Evolutionary conservation across 2,113 vertebrate genomes (phyloP).

Genomic region (Chitala chitala): DNA sequence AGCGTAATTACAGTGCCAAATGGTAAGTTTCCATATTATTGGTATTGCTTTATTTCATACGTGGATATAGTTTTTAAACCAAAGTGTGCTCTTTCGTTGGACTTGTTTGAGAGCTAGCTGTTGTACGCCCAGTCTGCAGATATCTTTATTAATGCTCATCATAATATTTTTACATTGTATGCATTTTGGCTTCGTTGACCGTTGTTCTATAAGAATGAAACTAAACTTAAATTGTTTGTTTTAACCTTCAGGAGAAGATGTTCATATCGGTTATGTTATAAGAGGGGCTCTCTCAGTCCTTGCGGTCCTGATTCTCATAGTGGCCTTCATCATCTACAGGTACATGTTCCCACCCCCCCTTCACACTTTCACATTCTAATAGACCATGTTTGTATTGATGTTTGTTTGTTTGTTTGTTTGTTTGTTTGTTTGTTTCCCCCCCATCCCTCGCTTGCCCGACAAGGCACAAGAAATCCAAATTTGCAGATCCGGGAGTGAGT

Average conservation of each 20-base stretch:
- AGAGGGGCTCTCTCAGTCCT: conserved; percentile 85
- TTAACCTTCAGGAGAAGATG: conserved; percentile 71
- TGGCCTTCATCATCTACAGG: conserved; percentile 88
- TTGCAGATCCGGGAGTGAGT: conserved; percentile 82
- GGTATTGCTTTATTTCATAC: background rate
- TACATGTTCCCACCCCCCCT: conserved; percentile 39
- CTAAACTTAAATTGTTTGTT: background rate
- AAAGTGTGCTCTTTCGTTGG: background rate
- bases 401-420: background rate
- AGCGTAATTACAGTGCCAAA: conserved; percentile 63
- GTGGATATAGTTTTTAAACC: background rate
- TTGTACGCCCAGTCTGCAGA: background rate
- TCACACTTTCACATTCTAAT: background rate
- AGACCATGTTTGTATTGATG: background rate
- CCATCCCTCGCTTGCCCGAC: conserved; percentile 21
- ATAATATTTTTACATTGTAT: background rate
- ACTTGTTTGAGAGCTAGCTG: background rate
- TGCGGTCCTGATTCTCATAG: conserved; percentile 82
- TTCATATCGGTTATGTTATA: conserved; percentile 86
- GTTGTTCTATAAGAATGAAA: too few species aligned
- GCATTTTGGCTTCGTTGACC: too few species aligned
- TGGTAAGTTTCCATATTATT: conserved; percentile 43
- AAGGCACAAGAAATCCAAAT: conserved; percentile 93
- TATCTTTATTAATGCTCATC: background rate
- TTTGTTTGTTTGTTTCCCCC: background rate